Base-by-base conservation (phyloP, 2,888 invertebrate genomes). In the Fragum sueziense region DNA sequence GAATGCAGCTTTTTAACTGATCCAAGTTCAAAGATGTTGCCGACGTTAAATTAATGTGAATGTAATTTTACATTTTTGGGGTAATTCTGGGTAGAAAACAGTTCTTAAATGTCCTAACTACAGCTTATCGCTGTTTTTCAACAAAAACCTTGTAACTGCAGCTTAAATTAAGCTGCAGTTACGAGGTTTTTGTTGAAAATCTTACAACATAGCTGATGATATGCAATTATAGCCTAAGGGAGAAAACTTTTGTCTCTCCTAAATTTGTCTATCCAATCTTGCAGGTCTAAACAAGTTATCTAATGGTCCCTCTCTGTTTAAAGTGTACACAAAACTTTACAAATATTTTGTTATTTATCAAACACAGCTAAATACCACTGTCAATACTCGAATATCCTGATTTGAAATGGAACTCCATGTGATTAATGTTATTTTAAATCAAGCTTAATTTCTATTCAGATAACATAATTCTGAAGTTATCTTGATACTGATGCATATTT, bases 291-390 rank as follows among this genome's bases (percentile, higher is more conserved):
- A 33, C 61, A 20, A 20, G n/a, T 61, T 57, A 27, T 29, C 25
- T n/a, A 33, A 33, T 11, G 25, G 7, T 33, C 33, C 33, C 33
- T 7, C 31, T n/a, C 33, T 61, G 14, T 61, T n/a, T 41, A 1
- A 25, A 25, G 37, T 65, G 41, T 65, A 65, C n/a, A 65, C 41
- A 65, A 65, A 6, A 37, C 25, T 65, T 27, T 37, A 41, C 65
- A 65, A 65, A 65, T 65, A 65, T 65, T 65, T 65, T 41, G 47
- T 65, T 41, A 65, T 65, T 65, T 41, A 65, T 65, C 65, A 37
- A 65, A 37, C 65, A 6, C 33, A 6, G 17, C 25, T 37, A 41
- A 65, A 65, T 65, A 41, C 65, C 22, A 41, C 41, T 65, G 65
- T 65, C 65, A 65, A 65, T 41, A 65, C 7, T 9, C 20, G 2